Conservation (phyloP, 1,140 invertebrate genomes). For the Dinoponera quadriceps region DNA sequence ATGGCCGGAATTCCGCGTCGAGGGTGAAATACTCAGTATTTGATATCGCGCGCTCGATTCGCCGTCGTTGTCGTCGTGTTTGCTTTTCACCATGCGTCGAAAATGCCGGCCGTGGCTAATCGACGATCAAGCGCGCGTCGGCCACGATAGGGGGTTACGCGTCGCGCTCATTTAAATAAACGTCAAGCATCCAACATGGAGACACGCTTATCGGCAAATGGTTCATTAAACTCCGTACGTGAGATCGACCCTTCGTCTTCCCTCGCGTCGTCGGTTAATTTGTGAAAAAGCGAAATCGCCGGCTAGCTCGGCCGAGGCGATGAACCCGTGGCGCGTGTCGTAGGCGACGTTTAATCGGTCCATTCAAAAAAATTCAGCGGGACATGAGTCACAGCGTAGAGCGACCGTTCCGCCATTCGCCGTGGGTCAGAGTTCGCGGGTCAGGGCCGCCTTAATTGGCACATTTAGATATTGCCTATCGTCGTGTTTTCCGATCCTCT, state of each 20-base stretch:
- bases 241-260: not conserved
- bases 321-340: not conserved
- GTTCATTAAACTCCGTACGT: not conserved
- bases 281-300: not conserved
- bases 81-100: not conserved
- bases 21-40: slow-evolving; percentile 58
- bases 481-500: not conserved
- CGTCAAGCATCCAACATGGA: not conserved
- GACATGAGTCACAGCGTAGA: slow-evolving; percentile 41
- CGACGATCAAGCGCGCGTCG: slow-evolving; percentile 20
- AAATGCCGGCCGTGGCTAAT: slow-evolving; percentile 19
- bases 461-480: slow-evolving; percentile 69
- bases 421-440: slow-evolving; percentile 54
- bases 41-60: slow-evolving; percentile 45
- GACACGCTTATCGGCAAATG: slow-evolving; percentile 4
- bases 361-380: slow-evolving; percentile 49
- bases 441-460: slow-evolving; percentile 72
- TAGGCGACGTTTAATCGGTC: slow-evolving; percentile 16
- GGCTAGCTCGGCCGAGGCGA: not conserved
- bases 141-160: not conserved
- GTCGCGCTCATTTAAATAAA: slow-evolving; percentile 10
- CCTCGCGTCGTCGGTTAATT: slow-evolving; percentile 6
- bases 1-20: slow-evolving; percentile 57
- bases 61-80: slow-evolving; percentile 24
- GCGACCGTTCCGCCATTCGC: not conserved